Base-by-base conservation (phyloP, 2,888 invertebrate genomes). In the Euproctis similis region DNA sequence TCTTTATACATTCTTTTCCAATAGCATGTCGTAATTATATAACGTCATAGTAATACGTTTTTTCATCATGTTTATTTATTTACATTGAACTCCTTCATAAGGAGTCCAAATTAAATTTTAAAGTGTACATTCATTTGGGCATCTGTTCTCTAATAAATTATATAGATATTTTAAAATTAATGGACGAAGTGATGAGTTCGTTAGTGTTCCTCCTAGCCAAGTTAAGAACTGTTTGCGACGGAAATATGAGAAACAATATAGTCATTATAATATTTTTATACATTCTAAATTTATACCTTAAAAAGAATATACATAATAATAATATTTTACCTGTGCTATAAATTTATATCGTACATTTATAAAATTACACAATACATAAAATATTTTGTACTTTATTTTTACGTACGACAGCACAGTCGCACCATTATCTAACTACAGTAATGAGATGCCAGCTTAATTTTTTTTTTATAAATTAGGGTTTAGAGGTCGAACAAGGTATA, bases 151-250 rank as follows among this genome's bases (percentile, higher is more conserved):
- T 76, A 75, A 68, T 81, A 74, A 81, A 80, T 75, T 76, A n/a
- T 76, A 76, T 77, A 52, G 53, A 45, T 53, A 65, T 69, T 67
- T 78, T 80, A 74, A 80, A 81, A 78, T 78, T 82, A 82, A 81
- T 84, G 84, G 84, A 84, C 84, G 84, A 81, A 84, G 77, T 82
- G 70, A 74, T 67, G 76, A 78, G 78, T 82, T 84, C 82, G 82
- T 81, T 81, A 80, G 76, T 80, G 76, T 74, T 76, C 71, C 72
- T 77, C 74, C 70, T 74, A 75, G 75, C 71, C 72, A 72, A 73
- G 71, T 72, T 69, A 68, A 78, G 74, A 78, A 80, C 74, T 70
- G 72, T 70, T 76, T 78, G 75, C 78, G 82, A 82, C 82, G 82
- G 82, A 82, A 76, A 77, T 69, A 67, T 80, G 74, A 76, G 75